Base-by-base conservation (phyloP, 2,113 vertebrate species). In the Paracyprichromis sp. region DNA sequence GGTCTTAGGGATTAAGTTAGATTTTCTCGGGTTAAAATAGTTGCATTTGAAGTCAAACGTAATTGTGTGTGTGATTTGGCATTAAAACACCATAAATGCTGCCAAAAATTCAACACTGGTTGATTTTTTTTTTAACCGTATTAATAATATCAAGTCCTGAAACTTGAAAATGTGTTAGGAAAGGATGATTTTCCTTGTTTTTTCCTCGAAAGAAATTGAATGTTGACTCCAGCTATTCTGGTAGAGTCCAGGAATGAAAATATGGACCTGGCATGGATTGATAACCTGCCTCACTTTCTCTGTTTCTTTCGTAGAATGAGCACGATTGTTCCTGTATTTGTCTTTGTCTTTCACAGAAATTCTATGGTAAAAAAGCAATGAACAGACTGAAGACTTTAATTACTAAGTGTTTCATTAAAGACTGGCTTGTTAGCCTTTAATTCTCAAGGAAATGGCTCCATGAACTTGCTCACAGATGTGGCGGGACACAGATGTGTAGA, bases 401-500 rank as follows among this genome's bases (percentile, higher is more conserved):
- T 54, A 86, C 45, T 53, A 82, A 92, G 84, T 92, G 83, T 93
- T 93, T 92, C 87, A 94, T 94, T 91, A 89, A 79, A 57, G 31
- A 2, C 16, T 79, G 54, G 86, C 89, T 93, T 92, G 79, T 90
- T 83, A 82, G 61, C 6, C 63, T 86, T 87, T 83, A 84, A 19
- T 91, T 86, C 80, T 85, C 78, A 84, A 88, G 86, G 93, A 90
- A 94, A 95, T 93, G 73, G 63, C 45, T 89, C 53, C 29, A 52
- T 9, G 1, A 63, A 54, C 78, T 14, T 80, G 16, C 80, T 86
- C 45, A 89, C 90, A 90, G 95, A 96, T 95, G 93, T 94, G 91
- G 92, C 31, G 29, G 84, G 45, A 80, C 50, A 90, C 92, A 87
- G 93, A 94, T 89, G 92, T 90, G 83, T 89, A 47, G 59, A 66